Base-by-base conservation (phyloP, 2,113 vertebrate genomes). In the Varanus salvator region DNA sequence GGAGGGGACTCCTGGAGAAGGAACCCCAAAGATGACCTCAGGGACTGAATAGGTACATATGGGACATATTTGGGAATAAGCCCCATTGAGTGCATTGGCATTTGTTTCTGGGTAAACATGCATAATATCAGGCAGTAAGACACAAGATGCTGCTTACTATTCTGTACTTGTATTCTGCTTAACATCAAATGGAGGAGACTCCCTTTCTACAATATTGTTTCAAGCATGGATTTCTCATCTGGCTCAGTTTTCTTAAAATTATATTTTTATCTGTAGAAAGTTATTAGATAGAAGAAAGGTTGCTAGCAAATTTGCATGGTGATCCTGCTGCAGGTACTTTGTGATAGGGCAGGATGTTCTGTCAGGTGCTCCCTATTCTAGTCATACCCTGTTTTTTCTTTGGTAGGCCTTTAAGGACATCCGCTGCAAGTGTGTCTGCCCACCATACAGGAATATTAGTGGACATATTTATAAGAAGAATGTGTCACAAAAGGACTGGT, bases 401-500 rank as follows among this genome's bases (percentile, higher is more conserved):
- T 94, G 90, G 3, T 96, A 99, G 99, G 98, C 95, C 93, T 98
- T 98, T 0, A 98, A 98, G 96, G 99, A 99, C 93, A 98, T 99
- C 77, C 98, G 98, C 89, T 99, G 99, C 97, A 99, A 99, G 93
- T 99, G 99, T 93, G 98, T 99, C 96, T 99, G 99, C 69, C 99
- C 99, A 1, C 99, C 98, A 0, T 99, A 99, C 86, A 97, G 98
- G 89, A 99, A 99, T 94, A 97, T 99, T 96, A 98, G 97, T 0
- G 99, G 99, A 14, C 97, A 99, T 89, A 98, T 99, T 82, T 99
- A 99, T 95, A 99, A 98, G 95, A 98, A 97, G 94, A 99, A 99
- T 60, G 98, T 98, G 64, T 97, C 98, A 0, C 99, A 99, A 97
- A 99, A 99, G 95, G 98, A 99, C 94, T 99, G 99, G 99, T 99